Evolutionary conservation across 1,140 invertebrate species (phyloP), one percentile per base, ranked within the genome.

Genomic region (Dendroctonus valens): DNA sequence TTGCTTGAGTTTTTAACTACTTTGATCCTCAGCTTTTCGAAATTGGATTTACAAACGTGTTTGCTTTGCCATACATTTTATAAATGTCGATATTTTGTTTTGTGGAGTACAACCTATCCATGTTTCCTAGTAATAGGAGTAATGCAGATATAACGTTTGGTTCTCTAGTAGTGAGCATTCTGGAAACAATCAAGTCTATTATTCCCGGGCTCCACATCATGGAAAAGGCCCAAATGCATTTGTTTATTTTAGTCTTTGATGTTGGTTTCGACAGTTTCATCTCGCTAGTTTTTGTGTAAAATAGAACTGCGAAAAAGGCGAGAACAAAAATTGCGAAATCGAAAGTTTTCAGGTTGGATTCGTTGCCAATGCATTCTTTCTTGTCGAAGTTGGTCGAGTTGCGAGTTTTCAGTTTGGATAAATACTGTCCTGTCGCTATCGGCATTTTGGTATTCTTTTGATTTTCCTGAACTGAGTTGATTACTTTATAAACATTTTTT

Each of bases 221-320:
- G 5, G 55, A 42, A 60, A 67, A 67, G n/a, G 50, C 51, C 14
- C 44, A n/a, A 54, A 60, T 39, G 41, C 57, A 60, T 41, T 67
- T 67, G 12, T 60, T 59, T 14, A 67, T n/a, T 40, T 44, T 41
- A 8, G 11, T 9, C 4, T 8, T 49, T 15, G 46, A 63, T 6
- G 9, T 14, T 12, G 9, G 12, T 42, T 59, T 46, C 6, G 50
- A 39, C 7, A 54, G 5, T 67, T 46, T 59, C 7, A 55, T 38
- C 48, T 60, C 55, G 11, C 2, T 53, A 1, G 55, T 37, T 54
- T 67, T 67, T 11, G 58, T 52, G 38, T 60, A 67, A 40, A 60
- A 53, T 11, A 67, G 37, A 6, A 55, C 51, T 5, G 37, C 4
- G 41, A 67, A 60, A 53, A 60, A 67, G 5, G 39, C 6, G 3